Base-by-base conservation (phyloP, 2,797 vertebrate genomes). In the Lacerta viridis region DNA sequence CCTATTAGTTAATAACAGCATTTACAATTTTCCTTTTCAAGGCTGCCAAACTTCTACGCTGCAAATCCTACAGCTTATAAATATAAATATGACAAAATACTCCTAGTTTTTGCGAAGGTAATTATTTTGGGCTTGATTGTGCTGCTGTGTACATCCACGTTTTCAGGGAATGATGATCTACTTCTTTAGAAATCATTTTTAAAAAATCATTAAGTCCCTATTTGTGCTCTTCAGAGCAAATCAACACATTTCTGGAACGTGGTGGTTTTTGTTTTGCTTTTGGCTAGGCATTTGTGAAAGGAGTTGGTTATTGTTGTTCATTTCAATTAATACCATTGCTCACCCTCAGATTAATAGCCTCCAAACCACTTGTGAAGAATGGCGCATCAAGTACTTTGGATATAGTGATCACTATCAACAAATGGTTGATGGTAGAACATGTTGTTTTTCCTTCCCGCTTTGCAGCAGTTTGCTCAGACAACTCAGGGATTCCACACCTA, bases 21-120 rank as follows among this genome's bases (percentile, higher is more conserved):
- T 84, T 87, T 88, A 91, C 55, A 90, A 81, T 82, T 94, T 94
- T 95, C 43, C 86, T 5, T 91, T 93, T 91, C 84, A 77, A 81
- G 46, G 50, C 84, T 2, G 0, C 89, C 75, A 83, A 68, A 91
- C 86, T 88, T 88, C 75, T 80, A 75, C 88, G 76, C 46, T 41
- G 72, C 87, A 87, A 93, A 91, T 5, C 76, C 43, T 84, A 86
- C 23, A 87, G 83, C 76, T 92, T 87, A 25, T 89, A 64, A 75
- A 83, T 88, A 6, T 64, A 92, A 88, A 11, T 72, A 29, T 72
- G 50, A 25, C 64, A 33, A 90, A 50, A 86, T 71, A 78, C 27
- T 87, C 68, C 74, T 77, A 85, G 7, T 20, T 87, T 29, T 87
- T 64, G 77, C 33, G 25, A 36, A 85, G 2, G 9, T 71, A 33